Evolutionary conservation across 2,888 invertebrate genomes (phyloP).

Genomic region (Melikaiella ostensackeni): DNA sequence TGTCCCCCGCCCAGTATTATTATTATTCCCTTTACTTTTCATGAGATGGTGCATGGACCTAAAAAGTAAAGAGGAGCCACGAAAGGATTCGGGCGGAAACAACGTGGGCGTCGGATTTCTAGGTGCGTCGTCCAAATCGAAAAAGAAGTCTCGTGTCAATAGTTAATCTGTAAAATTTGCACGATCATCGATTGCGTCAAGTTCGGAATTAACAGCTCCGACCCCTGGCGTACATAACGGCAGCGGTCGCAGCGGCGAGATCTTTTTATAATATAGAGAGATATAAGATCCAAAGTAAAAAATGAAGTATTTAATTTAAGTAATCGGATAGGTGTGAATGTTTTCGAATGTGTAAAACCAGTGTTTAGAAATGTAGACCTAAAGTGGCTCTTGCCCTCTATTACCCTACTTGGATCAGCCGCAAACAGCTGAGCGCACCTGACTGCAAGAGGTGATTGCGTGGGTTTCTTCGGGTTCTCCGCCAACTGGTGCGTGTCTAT

Average conservation of each 20-base stretch:
- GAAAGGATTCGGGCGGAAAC: conserved; percentile 62
- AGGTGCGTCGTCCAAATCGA: conserved; percentile 59
- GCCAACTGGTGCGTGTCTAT: conserved; percentile 63
- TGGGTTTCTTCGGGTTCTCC: conserved; percentile 58
- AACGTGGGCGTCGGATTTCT: conserved; percentile 66
- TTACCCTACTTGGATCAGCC: conserved; percentile 48
- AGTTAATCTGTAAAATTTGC: conserved; percentile 13
- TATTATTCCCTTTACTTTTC: conserved; percentile 58
- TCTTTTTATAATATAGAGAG: too few relatives aligned
- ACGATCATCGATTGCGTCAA: conserved; percentile 23
- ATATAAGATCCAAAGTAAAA: background rate
- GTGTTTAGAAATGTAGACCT: conserved; percentile 2
- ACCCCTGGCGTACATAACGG: background rate
- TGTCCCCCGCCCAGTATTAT: conserved; percentile 56
- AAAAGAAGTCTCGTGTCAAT: conserved; percentile 10
- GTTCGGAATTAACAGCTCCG: background rate
- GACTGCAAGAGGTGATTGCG: conserved; percentile 55
- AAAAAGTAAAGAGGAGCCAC: conserved; percentile 44
- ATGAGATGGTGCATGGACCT: conserved; percentile 43
- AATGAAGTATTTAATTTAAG: background rate
- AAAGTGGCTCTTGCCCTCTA: conserved; percentile 39
- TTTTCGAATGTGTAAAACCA: background rate
- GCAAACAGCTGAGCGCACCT: conserved; percentile 60
- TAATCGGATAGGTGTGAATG: background rate
- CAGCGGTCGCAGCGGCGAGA: too few relatives aligned